Base-by-base conservation (phyloP, 2,888 invertebrate genomes). In the Eilema depressum region DNA sequence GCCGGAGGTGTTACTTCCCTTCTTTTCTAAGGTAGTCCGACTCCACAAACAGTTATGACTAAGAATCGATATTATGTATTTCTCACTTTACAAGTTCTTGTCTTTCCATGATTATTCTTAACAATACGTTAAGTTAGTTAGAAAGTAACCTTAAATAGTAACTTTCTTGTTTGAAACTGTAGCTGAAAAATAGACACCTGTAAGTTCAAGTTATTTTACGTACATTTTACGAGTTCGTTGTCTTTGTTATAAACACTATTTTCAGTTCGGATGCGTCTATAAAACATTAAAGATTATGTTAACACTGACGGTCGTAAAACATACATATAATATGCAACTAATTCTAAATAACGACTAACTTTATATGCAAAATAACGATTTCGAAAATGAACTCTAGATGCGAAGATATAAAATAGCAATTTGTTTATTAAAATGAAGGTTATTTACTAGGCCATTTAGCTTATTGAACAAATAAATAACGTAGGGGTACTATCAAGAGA, bases 381-480 rank as follows among this genome's bases (percentile, higher is more conserved):
- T 68, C 63, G 25, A 68, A 70, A 68, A 72, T 66, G 70, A 70
- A 68, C 66, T 70, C 60, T 41, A 41, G 30, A 69, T 74, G 75
- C 47, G 75, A 76, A 79, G 76, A 77, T 72, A 81, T 82, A 83
- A 84, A 85, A 85, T 83, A 79, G 78, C 78, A 79, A 72, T 84
- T 84, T 85, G 84, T 87, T 87, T 86, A 85, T 80, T 83, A 79
- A 83, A 83, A 84, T 73, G 81, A 83, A 83, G 82, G 79, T 82
- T 86, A 86, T 88, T 88, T 84, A 90, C 86, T 88, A 89, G 89
- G 86, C 89, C 85, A 90, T 93, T 92, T 90, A 90, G 88, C 88
- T 91, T 92, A 93, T 94, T 93, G 92, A 91, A 92, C 91, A 89
- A 90, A 92, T 92, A 92, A 91, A 93, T 93, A 92, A 92, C 89